These are phyloP conservation scores for Hippoglossus stenolepis DNA, from an alignment of 2,113 vertebrate genomes.

Conservation along the genomic window DNA sequence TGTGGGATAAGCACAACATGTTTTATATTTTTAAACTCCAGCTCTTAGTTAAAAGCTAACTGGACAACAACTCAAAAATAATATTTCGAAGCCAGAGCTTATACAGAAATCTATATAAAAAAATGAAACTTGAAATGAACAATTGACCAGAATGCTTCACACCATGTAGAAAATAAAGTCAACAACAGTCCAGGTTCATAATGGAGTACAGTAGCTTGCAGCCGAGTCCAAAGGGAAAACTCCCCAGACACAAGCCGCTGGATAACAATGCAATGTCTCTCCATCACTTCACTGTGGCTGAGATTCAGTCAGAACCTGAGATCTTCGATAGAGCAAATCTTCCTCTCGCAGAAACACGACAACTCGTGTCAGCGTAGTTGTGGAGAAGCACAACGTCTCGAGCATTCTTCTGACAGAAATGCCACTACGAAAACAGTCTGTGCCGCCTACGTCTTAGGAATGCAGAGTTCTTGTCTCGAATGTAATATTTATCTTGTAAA, in stretches of 20 bases:
- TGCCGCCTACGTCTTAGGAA: slow-evolving; percentile 64
- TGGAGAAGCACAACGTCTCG: slow-evolving; percentile 59
- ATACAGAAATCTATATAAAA: no score
- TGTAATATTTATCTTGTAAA: slow-evolving; percentile 81
- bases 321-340: slow-evolving; percentile 44
- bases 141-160: no score
- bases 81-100: background rate
- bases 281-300: slow-evolving; percentile 43
- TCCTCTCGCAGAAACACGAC: slow-evolving; percentile 55
- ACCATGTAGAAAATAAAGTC: background rate
- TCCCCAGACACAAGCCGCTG: background rate
- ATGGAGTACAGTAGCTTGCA: background rate
- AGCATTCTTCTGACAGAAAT: slow-evolving; percentile 73
- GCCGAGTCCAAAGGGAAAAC: slow-evolving; percentile 14
- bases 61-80: background rate
- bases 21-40: no score
- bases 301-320: slow-evolving; percentile 52
- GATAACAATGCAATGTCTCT: slow-evolving; percentile 37
- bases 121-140: no score
- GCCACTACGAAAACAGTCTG: slow-evolving; percentile 70
- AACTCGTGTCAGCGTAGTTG: slow-evolving; percentile 62
- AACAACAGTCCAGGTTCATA: background rate
- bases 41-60: no score
- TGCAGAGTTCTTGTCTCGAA: slow-evolving; percentile 71
- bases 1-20: slow-evolving; percentile 3